These are phyloP conservation scores for Rhombomys opimus DNA, from an alignment of 2,113 vertebrate species.

Conservation along the genomic window DNA sequence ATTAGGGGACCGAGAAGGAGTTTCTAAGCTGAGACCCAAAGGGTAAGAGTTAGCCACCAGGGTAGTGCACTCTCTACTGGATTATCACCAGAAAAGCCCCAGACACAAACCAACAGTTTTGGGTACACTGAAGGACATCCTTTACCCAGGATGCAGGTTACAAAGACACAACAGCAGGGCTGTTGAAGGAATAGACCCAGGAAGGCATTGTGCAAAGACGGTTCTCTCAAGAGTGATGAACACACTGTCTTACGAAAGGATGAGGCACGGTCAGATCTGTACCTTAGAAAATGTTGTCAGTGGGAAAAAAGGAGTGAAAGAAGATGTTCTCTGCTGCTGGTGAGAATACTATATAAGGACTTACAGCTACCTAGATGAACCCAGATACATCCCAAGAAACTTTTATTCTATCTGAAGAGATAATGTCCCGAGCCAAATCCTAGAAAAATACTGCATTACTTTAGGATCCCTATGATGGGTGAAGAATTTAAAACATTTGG, in stretches of 20 bases:
- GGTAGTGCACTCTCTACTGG: background rate
- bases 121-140: too few species aligned
- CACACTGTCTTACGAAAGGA: background rate
- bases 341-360: background rate
- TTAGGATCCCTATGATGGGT: background rate
- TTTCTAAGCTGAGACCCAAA: background rate
- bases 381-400: background rate
- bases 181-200: background rate
- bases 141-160: background rate
- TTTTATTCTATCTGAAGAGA: background rate
- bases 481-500: background rate
- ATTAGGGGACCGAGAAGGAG: background rate
- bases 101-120: background rate
- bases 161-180: background rate
- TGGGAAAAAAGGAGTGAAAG: too few species aligned
- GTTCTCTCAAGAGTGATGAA: background rate
- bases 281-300: background rate
- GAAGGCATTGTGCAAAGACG: too few species aligned
- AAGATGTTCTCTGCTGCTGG: background rate
- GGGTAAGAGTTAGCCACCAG: background rate
- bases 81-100: background rate
- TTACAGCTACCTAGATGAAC: background rate
- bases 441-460: background rate
- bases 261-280: too few species aligned
- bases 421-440: background rate